These are phyloP conservation scores for Riptortus pedestris DNA, from an alignment of 1,140 invertebrate species.

Conservation along the genomic window DNA sequence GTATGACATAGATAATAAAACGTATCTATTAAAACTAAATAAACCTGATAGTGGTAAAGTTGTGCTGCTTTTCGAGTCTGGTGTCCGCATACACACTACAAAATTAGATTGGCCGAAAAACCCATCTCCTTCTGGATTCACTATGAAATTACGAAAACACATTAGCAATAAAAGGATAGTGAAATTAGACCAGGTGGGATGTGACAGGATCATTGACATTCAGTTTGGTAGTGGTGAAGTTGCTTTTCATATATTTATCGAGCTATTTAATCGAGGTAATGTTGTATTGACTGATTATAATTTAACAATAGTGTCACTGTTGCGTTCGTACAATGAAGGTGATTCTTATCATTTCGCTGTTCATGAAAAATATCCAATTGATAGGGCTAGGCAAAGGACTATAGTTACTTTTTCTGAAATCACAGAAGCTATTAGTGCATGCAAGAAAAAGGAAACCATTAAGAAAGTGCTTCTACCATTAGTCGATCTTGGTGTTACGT, in stretches of 20 bases:
- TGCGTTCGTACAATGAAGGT: constrained; percentile 85
- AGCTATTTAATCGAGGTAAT: constrained; percentile 95
- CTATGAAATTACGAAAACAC: constrained; percentile 97
- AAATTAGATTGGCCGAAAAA: constrained; percentile 98
- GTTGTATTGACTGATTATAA: constrained; percentile 88
- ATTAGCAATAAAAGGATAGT: constrained; percentile 91
- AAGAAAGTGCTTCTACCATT: constrained; percentile 74
- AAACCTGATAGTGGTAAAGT: constrained; percentile 72
- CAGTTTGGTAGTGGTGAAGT: constrained; percentile 92
- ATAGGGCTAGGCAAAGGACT: constrained; percentile 53
- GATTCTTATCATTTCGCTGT: constrained; percentile 87
- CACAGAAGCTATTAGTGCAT: constrained; percentile 47
- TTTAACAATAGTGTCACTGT: constrained; percentile 83
- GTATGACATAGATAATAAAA: constrained; percentile 95
- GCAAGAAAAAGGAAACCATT: constrained; percentile 64
- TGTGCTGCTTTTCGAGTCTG: constrained; percentile 87
- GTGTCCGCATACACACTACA: constrained; percentile 85
- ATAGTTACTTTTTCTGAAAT: constrained; percentile 41
- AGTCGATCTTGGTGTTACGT: neutral
- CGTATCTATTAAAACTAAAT: constrained; percentile 79
- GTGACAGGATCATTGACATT: constrained; percentile 80
- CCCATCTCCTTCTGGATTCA: constrained; percentile 86
- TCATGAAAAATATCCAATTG: constrained; percentile 78
- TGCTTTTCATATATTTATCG: constrained; percentile 90
- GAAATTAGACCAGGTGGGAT: constrained; percentile 69